These are phyloP conservation scores for Nasonia longicornis DNA, from an alignment of 1,140 invertebrate genomes.

Conservation along the genomic window DNA sequence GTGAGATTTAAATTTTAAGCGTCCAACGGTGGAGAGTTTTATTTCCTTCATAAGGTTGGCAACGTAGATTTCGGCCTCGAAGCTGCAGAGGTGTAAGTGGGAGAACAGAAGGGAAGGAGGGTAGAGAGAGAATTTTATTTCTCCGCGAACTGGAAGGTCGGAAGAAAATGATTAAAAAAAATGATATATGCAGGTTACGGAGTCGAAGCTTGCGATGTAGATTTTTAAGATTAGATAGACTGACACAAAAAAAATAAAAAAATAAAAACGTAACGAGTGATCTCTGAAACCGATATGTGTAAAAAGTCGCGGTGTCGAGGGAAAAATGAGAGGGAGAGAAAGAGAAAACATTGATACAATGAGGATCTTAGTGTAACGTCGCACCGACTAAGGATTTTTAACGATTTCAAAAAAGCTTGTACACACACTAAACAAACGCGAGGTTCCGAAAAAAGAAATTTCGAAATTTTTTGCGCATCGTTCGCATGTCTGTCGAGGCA, in stretches of 20 bases:
- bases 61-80: constrained; percentile 34
- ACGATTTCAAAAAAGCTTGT: neutral
- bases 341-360: constrained; percentile 25
- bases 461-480: neutral
- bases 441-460: constrained; percentile 15
- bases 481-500: constrained; percentile 29
- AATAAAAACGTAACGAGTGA: constrained; percentile 55
- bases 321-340: constrained; percentile 23
- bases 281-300: constrained; percentile 53
- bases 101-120: constrained; percentile 1
- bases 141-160: neutral
- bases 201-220: constrained; percentile 52
- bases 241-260: constrained; percentile 46
- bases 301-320: constrained; percentile 45
- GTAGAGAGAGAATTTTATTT: constrained; percentile 31
- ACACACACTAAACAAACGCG: neutral
- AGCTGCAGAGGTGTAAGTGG: constrained; percentile 10
- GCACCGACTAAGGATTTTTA: constrained; percentile 11
- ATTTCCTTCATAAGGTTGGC: constrained; percentile 13
- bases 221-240: constrained; percentile 54
- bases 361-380: constrained; percentile 16
- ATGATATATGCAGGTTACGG: constrained; percentile 44
- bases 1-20: constrained; percentile 35
- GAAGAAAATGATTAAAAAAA: constrained; percentile 5
- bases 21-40: neutral